A percentile compares a stretch with the other conserved stretches of the same genome.
Evolutionary conservation across 2,888 invertebrate genomes (phyloP).

Genomic region (Hemaris fuciformis): DNA sequence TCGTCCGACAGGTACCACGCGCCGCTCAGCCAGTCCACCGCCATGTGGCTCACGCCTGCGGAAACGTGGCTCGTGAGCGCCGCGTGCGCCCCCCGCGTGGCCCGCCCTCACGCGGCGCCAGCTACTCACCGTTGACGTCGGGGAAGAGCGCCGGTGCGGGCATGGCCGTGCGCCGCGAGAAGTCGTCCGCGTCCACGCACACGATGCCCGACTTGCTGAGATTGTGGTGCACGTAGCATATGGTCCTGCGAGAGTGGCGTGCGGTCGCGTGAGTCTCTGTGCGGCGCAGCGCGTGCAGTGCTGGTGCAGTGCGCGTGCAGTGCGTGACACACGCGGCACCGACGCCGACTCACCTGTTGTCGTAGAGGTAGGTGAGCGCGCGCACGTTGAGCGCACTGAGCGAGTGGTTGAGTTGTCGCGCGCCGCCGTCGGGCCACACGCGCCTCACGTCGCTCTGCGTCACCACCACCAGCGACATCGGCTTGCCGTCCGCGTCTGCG

Average conservation of each 20-base stretch:
- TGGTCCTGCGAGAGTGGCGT: slow-evolving; percentile 78
- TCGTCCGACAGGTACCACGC: slow-evolving; percentile 93
- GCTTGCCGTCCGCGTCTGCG: slow-evolving; percentile 83
- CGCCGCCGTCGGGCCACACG: slow-evolving; percentile 55
- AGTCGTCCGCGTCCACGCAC: slow-evolving; percentile 85
- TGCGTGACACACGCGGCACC: too few species aligned
- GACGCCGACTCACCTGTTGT: slow-evolving; percentile 63
- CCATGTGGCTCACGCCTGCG: slow-evolving; percentile 87
- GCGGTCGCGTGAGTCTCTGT: neutral
- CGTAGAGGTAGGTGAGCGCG: slow-evolving; percentile 64
- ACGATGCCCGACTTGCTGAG: slow-evolving; percentile 78
- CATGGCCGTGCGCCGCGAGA: slow-evolving; percentile 81
- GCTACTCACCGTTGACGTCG: slow-evolving; percentile 82
- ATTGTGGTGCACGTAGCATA: slow-evolving; percentile 86
- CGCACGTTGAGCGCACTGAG: slow-evolving; percentile 65
- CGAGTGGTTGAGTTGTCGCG: slow-evolving; percentile 28
- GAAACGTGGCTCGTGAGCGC: slow-evolving; percentile 82
- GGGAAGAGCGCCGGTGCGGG: slow-evolving; percentile 83
- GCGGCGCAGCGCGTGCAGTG: too few species aligned
- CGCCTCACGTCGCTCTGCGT: slow-evolving; percentile 85
- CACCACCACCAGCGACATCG: slow-evolving; percentile 85
- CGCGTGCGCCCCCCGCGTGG: slow-evolving; percentile 77
- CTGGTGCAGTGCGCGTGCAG: too few species aligned
- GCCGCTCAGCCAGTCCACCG: slow-evolving; percentile 91
- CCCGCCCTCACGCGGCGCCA: slow-evolving; percentile 76